Conservation (phyloP, 2,797 vertebrate genomes). For the Ctenochaetus hawaiiensis region DNA sequence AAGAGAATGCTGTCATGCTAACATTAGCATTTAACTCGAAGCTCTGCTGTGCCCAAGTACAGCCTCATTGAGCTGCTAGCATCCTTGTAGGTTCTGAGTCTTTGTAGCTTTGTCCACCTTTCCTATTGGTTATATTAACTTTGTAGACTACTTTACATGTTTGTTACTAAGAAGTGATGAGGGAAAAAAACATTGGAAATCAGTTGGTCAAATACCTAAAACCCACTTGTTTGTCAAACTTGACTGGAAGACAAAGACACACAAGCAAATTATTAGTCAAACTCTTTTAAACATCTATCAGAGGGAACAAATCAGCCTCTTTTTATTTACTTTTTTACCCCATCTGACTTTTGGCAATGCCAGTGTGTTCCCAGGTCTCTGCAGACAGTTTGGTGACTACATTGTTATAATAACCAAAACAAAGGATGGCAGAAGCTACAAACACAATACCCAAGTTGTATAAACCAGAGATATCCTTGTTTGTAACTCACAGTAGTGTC, state of each 20-base stretch:
- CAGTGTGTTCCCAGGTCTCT: constrained; percentile 25
- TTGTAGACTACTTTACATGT: background rate
- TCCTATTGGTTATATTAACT: background rate
- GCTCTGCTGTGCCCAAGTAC: background rate
- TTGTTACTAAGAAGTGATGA: background rate
- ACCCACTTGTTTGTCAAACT: background rate
- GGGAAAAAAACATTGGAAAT: background rate
- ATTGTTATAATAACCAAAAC: constrained; percentile 15
- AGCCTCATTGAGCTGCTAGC: background rate
- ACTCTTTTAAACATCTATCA: background rate
- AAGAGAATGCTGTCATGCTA: background rate
- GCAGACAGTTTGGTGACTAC: constrained; percentile 9
- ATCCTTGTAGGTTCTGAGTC: background rate
- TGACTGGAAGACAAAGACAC: background rate
- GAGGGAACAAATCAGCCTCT: background rate
- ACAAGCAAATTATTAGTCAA: background rate
- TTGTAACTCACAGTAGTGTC: background rate
- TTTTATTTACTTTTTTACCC: constrained; percentile 5
- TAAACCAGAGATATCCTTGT: constrained; percentile 12
- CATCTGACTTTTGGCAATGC: constrained; percentile 12
- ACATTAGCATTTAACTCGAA: constrained; percentile 3
- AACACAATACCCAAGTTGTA: constrained; percentile 2
- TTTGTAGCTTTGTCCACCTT: background rate
- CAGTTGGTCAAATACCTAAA: background rate
- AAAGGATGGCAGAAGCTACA: constrained; percentile 8